phyloP scores from a whole-genome alignment of 2,888 invertebrate genomes.

The Timema cristinae region DNA sequence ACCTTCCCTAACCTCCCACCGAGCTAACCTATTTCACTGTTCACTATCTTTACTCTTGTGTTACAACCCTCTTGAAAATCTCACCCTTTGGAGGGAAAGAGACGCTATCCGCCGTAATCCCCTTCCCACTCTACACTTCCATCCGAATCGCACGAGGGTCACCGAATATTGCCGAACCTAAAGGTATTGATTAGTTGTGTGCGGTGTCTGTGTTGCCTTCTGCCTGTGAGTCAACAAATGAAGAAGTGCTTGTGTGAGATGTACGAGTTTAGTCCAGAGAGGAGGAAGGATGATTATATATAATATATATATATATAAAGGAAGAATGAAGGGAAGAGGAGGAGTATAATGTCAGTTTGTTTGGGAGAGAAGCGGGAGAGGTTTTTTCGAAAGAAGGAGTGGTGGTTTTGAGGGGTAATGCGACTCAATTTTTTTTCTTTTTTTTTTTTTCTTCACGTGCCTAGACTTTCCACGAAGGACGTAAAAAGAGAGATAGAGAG shows the following conservation, averaged over 20 bases:
- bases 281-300: too few species aligned
- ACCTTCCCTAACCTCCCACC: neutral
- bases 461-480: too few species aligned
- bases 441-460: too few species aligned
- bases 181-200: constrained; percentile 8
- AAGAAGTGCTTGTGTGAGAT: constrained; percentile 13
- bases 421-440: too few species aligned
- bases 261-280: neutral
- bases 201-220: constrained; percentile 2
- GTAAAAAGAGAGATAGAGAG: too few species aligned
- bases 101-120: neutral
- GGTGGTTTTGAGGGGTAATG: neutral
- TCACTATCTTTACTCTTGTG: too few species aligned
- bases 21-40: neutral
- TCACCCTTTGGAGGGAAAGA: neutral
- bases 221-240: constrained; percentile 12
- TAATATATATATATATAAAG: too few species aligned
- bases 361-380: neutral
- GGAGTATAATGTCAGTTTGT: constrained; percentile 4
- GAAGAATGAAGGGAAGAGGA: neutral
- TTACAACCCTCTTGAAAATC: too few species aligned
- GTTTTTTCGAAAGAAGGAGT: neutral
- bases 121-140: neutral
- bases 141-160: neutral
- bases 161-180: constrained; percentile 7